Evolutionary conservation across 2,888 invertebrate genomes (phyloP), one percentile per base, ranked within the genome.

Genomic region (Orthosia gracilis): DNA sequence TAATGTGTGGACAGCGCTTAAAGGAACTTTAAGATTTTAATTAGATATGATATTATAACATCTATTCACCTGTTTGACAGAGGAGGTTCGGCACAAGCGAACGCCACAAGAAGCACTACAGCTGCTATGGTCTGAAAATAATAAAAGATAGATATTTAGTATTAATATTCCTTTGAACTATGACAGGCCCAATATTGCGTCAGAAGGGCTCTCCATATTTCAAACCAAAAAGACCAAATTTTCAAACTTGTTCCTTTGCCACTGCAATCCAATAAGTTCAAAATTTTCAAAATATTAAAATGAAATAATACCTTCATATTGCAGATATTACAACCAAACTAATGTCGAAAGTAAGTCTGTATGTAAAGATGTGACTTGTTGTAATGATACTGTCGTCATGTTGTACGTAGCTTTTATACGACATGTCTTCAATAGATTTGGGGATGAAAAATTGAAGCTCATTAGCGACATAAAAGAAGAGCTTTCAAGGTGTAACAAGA

Each of bases 401-500:
- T 73, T 85, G 83, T 58, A 31, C 65, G 23, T 68, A 87, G 85
- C 92, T 96, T 96, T 92, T 95, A 96, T 95, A 96, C 90, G 73
- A 65, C n/a, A 45, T 58, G 50, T 67, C 49, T 73, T 76, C 40
- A 54, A 76, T 74, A 77, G 83, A 84, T 92, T 90, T 92, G 94
- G 95, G 95, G 94, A 82, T 95, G 94, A 95, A 92, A 93, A 91
- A 96, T 95, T 83, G 85, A 63, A 58, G 40, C 87, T 92, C 94
- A 94, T 95, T 95, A 94, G 82, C 61, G 57, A 87, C 82, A 94
- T 90, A 94, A 94, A 90, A 91, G 92, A 92, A 78, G 89, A 92
- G 90, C 91, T 92, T 91, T 94, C 94, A 96, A 95, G 95, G 95
- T 91, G 89, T 87, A 73, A 69, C 82, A 79, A 86, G 85, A 83